Base-by-base conservation (phyloP, 2,113 vertebrate species). In the Chascanopsetta lugubris region DNA sequence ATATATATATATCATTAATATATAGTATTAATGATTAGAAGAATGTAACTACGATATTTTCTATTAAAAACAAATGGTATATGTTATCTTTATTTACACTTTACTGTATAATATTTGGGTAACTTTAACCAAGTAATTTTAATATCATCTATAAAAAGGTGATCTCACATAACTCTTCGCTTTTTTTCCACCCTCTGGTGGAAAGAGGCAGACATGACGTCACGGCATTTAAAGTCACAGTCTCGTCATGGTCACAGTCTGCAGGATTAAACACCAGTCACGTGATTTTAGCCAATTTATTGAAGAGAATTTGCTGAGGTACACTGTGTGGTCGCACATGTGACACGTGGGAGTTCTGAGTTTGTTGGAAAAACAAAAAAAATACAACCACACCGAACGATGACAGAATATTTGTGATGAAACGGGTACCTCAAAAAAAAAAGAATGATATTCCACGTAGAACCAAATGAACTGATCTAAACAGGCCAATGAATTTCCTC, bases 291-390 rank as follows among this genome's bases (percentile, higher is more conserved):
- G 79, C 79, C 81, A 85, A 89, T 92, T 92, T 92, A 92, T 91
- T 92, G 64, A 89, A 63, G 80, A 85, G 62, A 88, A 83, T 83
- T 75, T 75, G 77, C 93, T 92, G 94, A 96, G 95, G 95, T 96
- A 96, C 94, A 92, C 77, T 88, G 78, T 88, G 89, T 92, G 87
- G 82, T 90, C 91, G 85, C 90, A 83, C 83, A 27, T 89, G 85
- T 89, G 72, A 57, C 73, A 10, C 72, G 72, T 58, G 57, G 68
- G 68, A 66, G 60, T 50, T n/a, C n/a, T 21, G 43, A 71, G 65
- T 64, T 65, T 82, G 34, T 22, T 69, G 29, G 21, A 45, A 42
- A 36, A 38, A 24, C 22, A 72, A 34, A 45, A 45, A 42, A 36
- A 38, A 24, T 61, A 79, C 77, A 82, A 88, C 76, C 84, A 87